Evolutionary conservation across 2,888 invertebrate species (phyloP), one percentile per base, ranked within the genome.

Genomic region (Maniola hyperantus): DNA sequence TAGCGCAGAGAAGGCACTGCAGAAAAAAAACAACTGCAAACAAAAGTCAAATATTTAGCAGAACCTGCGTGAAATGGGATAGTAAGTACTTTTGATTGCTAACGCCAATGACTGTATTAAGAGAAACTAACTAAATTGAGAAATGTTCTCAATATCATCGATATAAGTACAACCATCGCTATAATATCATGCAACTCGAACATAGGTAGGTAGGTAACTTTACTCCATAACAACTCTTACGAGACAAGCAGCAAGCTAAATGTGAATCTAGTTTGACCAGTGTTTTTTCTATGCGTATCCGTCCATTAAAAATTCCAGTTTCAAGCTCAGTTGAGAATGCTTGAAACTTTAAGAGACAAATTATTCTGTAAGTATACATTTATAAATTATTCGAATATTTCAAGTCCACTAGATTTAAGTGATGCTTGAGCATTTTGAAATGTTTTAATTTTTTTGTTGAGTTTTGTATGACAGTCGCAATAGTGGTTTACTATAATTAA

Each of bases 221-320:
- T n/a, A 39, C 11, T 18, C 57, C 42, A 57, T 48, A 48, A 59
- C 44, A 33, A 48, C 59, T 59, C 33, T 26, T 58, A 59, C 6
- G 46, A 48, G 46, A 46, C 59, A 15, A 59, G 46, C n/a, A n/a
- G 34, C 34, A 34, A 59, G 48, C 15, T 48, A 59, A 59, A 59
- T 58, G 55, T 66, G 57, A 63, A 63, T 66, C 62, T 58, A 66
- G 63, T 66, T 63, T 58, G 66, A 66, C 51, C 51, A 55, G 51
- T 11, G 50, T 64, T 68, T 66, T n/a, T 66, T 60, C 62, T 57
- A 60, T 60, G 18, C 66, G 51, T 66, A 62, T 58, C 55, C 63
- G 62, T 55, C 50, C 66, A 63, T 63, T 63, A 66, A 44, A 63
- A 63, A 58, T 48, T 58, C 66, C 66, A 63, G 66, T 66, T 66